These are phyloP conservation scores for Leptinotarsa texana DNA, from an alignment of 1,140 invertebrate species.

Conservation along the genomic window DNA sequence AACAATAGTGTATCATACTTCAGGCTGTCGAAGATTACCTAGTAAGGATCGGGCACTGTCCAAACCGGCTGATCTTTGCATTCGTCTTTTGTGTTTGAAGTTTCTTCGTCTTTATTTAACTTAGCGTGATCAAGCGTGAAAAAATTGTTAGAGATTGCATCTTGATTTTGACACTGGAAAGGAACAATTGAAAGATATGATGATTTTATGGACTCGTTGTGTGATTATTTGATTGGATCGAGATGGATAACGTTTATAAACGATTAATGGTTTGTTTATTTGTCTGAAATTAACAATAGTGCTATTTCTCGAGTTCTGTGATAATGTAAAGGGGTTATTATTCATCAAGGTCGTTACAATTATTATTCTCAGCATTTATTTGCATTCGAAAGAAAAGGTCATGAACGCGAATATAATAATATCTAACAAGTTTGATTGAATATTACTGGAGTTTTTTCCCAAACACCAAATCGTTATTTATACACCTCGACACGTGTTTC, in stretches of 20 bases:
- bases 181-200: not conserved
- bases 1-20: constrained; percentile 44
- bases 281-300: no score
- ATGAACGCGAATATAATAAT: no score
- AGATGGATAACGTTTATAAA: not conserved
- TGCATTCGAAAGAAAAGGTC: no score
- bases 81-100: constrained; percentile 14
- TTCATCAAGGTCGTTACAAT: no score
- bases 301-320: no score
- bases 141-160: not conserved
- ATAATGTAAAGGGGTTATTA: no score
- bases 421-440: no score
- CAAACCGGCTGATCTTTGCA: not conserved
- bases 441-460: no score
- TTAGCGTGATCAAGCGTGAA: not conserved
- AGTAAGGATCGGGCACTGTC: constrained; percentile 28
- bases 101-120: not conserved
- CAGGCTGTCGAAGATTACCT: constrained; percentile 36
- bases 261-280: not conserved
- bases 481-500: no score
- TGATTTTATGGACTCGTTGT: not conserved
- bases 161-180: not conserved
- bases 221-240: not conserved
- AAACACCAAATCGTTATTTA: no score
- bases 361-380: no score